These are phyloP conservation scores for Tyto alba DNA, from an alignment of 2,113 vertebrate species.

Conservation along the genomic window DNA sequence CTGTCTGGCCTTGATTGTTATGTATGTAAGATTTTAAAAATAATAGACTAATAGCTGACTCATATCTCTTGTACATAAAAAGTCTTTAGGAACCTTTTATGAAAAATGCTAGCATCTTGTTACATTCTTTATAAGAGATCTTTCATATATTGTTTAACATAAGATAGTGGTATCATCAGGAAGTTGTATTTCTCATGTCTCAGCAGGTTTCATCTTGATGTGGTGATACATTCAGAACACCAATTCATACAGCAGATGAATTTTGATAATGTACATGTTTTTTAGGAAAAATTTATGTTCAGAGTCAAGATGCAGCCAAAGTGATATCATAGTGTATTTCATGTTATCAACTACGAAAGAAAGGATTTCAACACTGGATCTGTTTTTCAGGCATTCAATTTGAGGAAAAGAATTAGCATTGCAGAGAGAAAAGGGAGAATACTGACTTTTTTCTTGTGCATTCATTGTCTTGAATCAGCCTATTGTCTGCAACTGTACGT, in stretches of 20 bases:
- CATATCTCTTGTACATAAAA: not conserved
- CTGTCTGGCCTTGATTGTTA: not conserved
- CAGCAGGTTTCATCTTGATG: not conserved
- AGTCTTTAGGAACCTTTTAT: not conserved
- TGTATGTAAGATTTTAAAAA: accelerated
- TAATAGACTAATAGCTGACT: not conserved
- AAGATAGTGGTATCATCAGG: not conserved
- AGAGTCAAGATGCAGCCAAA: slow-evolving; percentile 39
- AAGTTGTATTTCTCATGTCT: not conserved
- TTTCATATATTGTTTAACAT: not conserved
- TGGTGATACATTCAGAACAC: not conserved
- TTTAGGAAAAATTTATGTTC: slow-evolving; percentile 12
- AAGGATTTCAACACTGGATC: slow-evolving; percentile 15
- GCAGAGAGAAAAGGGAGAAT: slow-evolving; percentile 75
- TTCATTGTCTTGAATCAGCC: slow-evolving; percentile 80
- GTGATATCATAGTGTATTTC: slow-evolving; percentile 10
- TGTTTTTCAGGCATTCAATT: slow-evolving; percentile 43
- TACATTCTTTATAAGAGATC: not conserved
- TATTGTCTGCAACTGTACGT: slow-evolving; percentile 73
- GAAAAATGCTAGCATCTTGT: not conserved
- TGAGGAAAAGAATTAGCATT: slow-evolving; percentile 75
- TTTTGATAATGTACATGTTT: not conserved
- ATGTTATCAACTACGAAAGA: slow-evolving; percentile 21
- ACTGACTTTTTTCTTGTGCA: slow-evolving; percentile 76
- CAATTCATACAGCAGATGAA: not conserved